Evolutionary conservation across 2,888 invertebrate genomes (phyloP).

Genomic region (Alitta virens): DNA sequence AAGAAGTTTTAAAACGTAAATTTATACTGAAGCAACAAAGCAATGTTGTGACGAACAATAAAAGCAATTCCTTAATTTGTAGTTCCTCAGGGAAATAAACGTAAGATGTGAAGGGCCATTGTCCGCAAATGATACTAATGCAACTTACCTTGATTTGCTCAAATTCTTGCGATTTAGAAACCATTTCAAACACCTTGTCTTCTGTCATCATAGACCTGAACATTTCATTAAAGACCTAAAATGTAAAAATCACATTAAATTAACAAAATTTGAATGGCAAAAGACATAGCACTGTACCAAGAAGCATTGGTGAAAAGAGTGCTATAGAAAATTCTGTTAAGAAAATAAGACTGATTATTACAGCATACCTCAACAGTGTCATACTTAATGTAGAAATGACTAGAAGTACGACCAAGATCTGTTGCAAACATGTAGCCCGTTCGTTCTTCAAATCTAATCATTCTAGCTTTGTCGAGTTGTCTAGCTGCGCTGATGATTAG

Average conservation of each 20-base stretch:
- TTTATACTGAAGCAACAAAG: background rate
- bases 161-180: conserved; percentile 91
- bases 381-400: conserved; percentile 95
- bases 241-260: background rate
- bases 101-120: too few relatives aligned
- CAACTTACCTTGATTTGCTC: conserved; percentile 79
- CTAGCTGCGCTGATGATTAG: conserved; percentile 79
- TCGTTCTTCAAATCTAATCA: conserved; percentile 86
- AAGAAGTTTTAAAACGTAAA: conserved; percentile 16
- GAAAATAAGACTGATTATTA: too few relatives aligned
- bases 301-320: too few relatives aligned
- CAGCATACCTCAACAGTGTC: conserved; percentile 76
- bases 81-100: too few relatives aligned
- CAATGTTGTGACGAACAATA: too few relatives aligned
- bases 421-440: conserved; percentile 65
- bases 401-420: conserved; percentile 92
- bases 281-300: too few relatives aligned
- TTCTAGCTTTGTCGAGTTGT: conserved; percentile 83
- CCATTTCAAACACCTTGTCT: conserved; percentile 81
- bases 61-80: too few relatives aligned
- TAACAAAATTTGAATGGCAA: too few relatives aligned
- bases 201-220: conserved; percentile 79
- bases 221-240: conserved; percentile 76
- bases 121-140: background rate
- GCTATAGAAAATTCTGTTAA: too few relatives aligned